These are phyloP conservation scores for Perognathus longimembris DNA, from an alignment of 2,113 vertebrate genomes.

Conservation along the genomic window DNA sequence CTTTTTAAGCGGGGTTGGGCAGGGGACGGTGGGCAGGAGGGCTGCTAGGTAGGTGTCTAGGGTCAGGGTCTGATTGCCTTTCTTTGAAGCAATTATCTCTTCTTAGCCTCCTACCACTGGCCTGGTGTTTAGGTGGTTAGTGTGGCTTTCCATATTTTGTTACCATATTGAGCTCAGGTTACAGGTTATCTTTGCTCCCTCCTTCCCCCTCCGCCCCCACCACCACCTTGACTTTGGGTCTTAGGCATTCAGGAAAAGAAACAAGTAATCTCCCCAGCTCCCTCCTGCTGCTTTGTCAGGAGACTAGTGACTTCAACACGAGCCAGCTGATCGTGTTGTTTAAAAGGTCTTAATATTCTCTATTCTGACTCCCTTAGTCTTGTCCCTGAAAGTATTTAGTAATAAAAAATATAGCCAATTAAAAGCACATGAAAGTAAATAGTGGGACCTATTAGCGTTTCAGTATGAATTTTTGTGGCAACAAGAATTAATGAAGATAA, in stretches of 20 bases:
- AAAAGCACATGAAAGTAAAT: background rate
- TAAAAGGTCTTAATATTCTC: constrained; percentile 30
- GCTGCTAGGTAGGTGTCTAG: background rate
- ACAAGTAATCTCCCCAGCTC: background rate
- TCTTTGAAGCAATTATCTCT: background rate
- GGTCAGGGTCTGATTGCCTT: background rate
- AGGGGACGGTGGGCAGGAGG: background rate
- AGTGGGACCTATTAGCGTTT: background rate
- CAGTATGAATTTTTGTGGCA: constrained; percentile 1
- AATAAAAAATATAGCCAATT: background rate
- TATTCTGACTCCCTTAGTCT: background rate
- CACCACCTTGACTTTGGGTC: background rate
- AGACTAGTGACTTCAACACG: background rate
- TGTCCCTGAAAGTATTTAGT: constrained; percentile 1
- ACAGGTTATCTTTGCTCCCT: background rate
- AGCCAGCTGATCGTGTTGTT: constrained; percentile 27
- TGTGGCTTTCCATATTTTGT: background rate
- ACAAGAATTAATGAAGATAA: constrained; percentile 1
- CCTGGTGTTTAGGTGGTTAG: background rate
- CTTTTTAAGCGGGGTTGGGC: background rate
- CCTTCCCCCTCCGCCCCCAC: background rate
- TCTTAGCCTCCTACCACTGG: background rate
- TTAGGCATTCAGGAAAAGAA: background rate
- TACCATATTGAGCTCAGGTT: constrained; percentile 3
- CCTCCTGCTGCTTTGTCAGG: background rate